phyloP scores from a whole-genome alignment of 2,113 vertebrate species.

The Sialia sialis region DNA sequence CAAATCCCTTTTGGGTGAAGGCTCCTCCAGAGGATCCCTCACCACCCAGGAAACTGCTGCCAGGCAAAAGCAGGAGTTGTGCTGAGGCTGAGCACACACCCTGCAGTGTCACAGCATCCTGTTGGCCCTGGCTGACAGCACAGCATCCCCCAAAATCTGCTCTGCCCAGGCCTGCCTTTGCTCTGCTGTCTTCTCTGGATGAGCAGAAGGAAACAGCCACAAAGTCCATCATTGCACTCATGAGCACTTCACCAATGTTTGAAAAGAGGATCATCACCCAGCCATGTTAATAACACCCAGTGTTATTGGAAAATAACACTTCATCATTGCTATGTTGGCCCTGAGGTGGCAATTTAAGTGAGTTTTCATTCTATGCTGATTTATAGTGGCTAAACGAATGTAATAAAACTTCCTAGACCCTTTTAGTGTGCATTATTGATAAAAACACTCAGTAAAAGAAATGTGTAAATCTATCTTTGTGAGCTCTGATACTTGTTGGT shows the following conservation, averaged over 20 bases:
- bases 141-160: not conserved
- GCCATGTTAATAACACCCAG: too few relatives aligned
- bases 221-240: not conserved
- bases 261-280: not conserved
- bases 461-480: conserved; percentile 60
- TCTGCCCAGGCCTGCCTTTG: not conserved
- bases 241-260: not conserved
- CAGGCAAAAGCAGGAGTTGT: not conserved
- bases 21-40: not conserved
- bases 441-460: conserved; percentile 59
- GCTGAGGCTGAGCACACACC: not conserved
- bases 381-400: conserved; percentile 51
- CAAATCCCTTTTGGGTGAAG: not conserved
- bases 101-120: not conserved
- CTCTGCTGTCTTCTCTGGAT: not conserved
- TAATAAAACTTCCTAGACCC: conserved; percentile 40
- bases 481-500: conserved; percentile 26
- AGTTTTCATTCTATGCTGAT: conserved; percentile 49
- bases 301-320: not conserved
- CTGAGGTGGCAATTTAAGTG: conserved; percentile 40
- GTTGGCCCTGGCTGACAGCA: not conserved
- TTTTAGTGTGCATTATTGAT: conserved; percentile 58
- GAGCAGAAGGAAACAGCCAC: not conserved
- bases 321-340: not conserved
- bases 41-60: fast-evolving